Evolutionary conservation across 2,113 vertebrate species (phyloP).

Genomic region (Chrysemys picta): DNA sequence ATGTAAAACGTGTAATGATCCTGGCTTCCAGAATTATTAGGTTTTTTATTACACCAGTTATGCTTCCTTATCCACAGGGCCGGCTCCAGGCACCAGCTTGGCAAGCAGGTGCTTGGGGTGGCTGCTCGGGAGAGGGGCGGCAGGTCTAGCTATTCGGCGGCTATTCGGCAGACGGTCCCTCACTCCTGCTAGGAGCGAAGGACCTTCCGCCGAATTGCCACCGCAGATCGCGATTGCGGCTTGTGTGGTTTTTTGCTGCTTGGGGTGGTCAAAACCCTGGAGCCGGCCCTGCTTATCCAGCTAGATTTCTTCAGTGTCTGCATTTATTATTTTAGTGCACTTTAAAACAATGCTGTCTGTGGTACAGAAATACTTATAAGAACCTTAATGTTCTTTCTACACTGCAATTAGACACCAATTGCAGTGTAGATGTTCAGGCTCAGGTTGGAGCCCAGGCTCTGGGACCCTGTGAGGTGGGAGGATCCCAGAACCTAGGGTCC

Average conservation of each 20-base stretch:
- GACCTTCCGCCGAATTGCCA: too few relatives aligned
- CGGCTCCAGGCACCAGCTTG: too few relatives aligned
- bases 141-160: too few relatives aligned
- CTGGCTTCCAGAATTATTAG: slow-evolving; percentile 46
- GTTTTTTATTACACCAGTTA: slow-evolving; percentile 32
- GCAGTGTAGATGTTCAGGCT: neutral
- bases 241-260: too few relatives aligned
- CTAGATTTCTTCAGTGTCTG: slow-evolving; percentile 16
- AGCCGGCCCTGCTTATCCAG: neutral
- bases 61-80: slow-evolving; percentile 10
- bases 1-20: slow-evolving; percentile 64
- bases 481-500: neutral
- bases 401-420: neutral
- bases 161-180: too few relatives aligned
- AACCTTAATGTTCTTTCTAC: neutral
- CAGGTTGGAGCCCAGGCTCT: neutral
- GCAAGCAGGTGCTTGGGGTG: too few relatives aligned
- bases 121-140: too few relatives aligned
- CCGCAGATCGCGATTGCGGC: too few relatives aligned
- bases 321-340: neutral
- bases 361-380: neutral
- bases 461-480: neutral
- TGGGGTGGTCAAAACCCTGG: too few relatives aligned
- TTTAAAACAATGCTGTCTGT: neutral
- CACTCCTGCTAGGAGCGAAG: too few relatives aligned